These are phyloP conservation scores for Acanthisitta chloris DNA, from an alignment of 2,113 vertebrate genomes.

Conservation along the genomic window DNA sequence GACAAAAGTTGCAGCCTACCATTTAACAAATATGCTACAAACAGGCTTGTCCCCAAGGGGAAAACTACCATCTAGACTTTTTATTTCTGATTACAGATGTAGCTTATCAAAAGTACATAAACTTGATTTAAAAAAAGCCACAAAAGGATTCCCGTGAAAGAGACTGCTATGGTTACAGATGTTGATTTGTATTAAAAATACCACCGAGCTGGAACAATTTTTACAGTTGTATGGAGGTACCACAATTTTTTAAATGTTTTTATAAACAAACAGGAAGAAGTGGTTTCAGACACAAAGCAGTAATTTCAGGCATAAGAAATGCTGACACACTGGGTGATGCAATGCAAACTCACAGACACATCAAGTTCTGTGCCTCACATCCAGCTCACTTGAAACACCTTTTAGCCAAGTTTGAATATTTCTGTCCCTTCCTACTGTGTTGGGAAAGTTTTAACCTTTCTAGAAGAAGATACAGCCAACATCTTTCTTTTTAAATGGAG, in stretches of 20 bases:
- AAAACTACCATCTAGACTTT: neutral
- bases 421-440: neutral
- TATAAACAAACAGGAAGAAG: neutral
- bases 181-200: neutral
- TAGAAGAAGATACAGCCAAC: neutral
- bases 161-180: neutral
- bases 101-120: neutral
- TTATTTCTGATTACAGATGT: neutral
- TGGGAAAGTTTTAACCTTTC: neutral
- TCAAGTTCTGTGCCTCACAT: neutral
- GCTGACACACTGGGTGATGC: neutral
- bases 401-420: neutral
- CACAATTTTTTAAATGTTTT: neutral
- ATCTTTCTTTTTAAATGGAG: neutral
- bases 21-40: neutral
- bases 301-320: neutral
- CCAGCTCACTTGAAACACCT: neutral
- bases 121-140: neutral
- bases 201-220: neutral
- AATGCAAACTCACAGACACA: neutral
- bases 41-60: neutral
- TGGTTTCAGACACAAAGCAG: neutral
- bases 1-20: neutral
- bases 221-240: fast-evolving
- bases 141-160: neutral